Evolutionary conservation across 2,888 invertebrate genomes (phyloP).

Genomic region (Ornithoptera alexandrae): DNA sequence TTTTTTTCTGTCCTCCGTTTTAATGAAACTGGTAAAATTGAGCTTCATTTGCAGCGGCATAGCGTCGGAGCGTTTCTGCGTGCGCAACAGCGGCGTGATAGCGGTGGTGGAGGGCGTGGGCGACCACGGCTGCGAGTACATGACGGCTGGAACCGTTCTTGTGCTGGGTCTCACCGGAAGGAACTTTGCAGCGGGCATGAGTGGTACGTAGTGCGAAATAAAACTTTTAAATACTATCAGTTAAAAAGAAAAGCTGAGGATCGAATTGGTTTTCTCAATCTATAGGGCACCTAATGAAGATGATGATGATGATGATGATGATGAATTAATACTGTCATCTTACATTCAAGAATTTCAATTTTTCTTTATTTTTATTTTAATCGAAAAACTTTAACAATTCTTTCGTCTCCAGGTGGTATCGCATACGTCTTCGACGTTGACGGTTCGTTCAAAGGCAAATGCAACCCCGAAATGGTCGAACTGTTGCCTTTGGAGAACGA

Average conservation of each 20-base stretch:
- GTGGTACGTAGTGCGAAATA: constrained; percentile 75
- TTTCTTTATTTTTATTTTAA: neutral
- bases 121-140: constrained; percentile 99
- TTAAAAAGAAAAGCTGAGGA: too few relatives aligned
- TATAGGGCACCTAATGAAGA: too few relatives aligned
- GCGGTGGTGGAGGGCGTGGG: constrained; percentile 99
- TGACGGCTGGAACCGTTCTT: constrained; percentile 96
- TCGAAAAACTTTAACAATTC: neutral
- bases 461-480: constrained; percentile 95
- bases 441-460: constrained; percentile 86
- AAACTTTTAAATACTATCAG: too few relatives aligned
- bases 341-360: neutral
- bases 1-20: too few relatives aligned
- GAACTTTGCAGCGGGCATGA: constrained; percentile 99
- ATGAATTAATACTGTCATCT: too few relatives aligned
- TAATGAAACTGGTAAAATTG: too few relatives aligned
- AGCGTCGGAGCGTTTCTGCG: constrained; percentile 98
- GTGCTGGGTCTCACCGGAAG: constrained; percentile 97
- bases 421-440: constrained; percentile 96
- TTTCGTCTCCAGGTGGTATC: constrained; percentile 83
- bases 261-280: too few relatives aligned
- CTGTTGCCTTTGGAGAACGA: constrained; percentile 88
- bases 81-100: constrained; percentile 96
- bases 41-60: constrained; percentile 83
- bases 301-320: too few relatives aligned